Base-by-base conservation (phyloP, 2,797 vertebrate species). In the Prionace glauca region DNA sequence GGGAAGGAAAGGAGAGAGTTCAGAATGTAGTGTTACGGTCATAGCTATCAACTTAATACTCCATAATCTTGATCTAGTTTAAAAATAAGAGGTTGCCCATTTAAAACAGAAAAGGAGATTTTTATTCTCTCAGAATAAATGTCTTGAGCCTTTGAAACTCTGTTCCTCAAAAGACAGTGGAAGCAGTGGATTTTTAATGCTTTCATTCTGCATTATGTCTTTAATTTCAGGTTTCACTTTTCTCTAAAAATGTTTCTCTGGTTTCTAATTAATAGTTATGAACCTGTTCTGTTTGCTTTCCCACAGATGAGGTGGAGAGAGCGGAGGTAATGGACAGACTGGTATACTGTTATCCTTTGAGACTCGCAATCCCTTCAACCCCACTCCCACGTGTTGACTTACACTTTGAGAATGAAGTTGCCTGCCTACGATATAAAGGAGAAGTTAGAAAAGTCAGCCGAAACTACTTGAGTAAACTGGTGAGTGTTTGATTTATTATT, bases 371-470 rank as follows among this genome's bases (percentile, higher is more conserved):
- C 95, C 97, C 98, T 0, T 98, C 99, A 0, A 98, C 98, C 0
- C 97, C 98, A 0, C 98, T 99, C 93, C 98, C 98, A 2, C 98
- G 97, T 0, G 98, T 99, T 45, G 99, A 99, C 96, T 98, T 99
- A 96, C 99, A 99, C 96, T 98, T 99, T 95, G 99, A 99, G 96
- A 99, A 99, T 74, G 99, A 98, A 0, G 96, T 98, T 87, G 98
- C 98, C 0, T 99, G 99, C 91, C 97, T 99, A 95, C 98, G 99
- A 56, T 99, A 98, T 97, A 99, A 98, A 97, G 99, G 99, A 29
- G 99, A 99, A 97, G 98, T 99, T 98, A 99, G 99, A 96, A 99
- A 99, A 96, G 97, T 99, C 96, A 99, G 98, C 98, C 98, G 99
- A 95, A 99, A 97, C 95, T 98, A 99, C 98, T 99, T 99, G 97